Evolutionary conservation across 2,888 invertebrate genomes (phyloP).

Genomic region (Catocala fraxini): DNA sequence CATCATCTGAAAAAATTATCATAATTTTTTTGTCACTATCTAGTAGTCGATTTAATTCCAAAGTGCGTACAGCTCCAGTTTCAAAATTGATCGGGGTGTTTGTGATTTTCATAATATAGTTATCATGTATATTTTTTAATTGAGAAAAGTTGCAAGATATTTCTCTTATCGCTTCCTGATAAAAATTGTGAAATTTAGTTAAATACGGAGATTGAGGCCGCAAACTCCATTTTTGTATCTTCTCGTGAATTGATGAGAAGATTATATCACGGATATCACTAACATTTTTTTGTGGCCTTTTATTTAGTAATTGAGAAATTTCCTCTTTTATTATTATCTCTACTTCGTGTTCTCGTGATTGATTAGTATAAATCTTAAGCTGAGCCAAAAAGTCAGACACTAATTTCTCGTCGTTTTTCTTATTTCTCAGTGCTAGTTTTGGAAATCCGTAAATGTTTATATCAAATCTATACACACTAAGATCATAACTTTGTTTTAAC

Average conservation of each 20-base stretch:
- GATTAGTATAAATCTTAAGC: slow-evolving; percentile 47
- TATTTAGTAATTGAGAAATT: slow-evolving; percentile 21
- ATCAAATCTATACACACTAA: slow-evolving; percentile 32
- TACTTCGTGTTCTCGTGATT: slow-evolving; percentile 44
- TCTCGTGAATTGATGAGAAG: slow-evolving; percentile 44
- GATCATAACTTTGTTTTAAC: slow-evolving; percentile 17
- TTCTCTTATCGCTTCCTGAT: slow-evolving; percentile 21
- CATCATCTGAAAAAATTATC: slow-evolving; percentile 25
- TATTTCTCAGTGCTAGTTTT: slow-evolving; percentile 24
- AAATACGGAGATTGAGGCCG: slow-evolving; percentile 25
- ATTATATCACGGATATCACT: slow-evolving; percentile 39
- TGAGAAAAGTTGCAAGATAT: slow-evolving; percentile 24
- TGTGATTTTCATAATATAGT: slow-evolving; percentile 20
- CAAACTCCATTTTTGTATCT: slow-evolving; percentile 50
- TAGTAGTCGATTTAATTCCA: slow-evolving; percentile 17
- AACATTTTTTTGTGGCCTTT: neutral
- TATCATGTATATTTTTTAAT: slow-evolving; percentile 27
- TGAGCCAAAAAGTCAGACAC: slow-evolving; percentile 26
- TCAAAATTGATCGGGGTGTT: slow-evolving; percentile 20
- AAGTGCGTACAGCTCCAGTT: slow-evolving; percentile 7
- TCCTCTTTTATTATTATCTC: slow-evolving; percentile 42
- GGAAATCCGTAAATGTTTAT: slow-evolving; percentile 34
- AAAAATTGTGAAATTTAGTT: slow-evolving; percentile 33
- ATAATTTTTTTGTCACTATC: slow-evolving; percentile 10
- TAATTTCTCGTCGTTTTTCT: slow-evolving; percentile 22